Evolutionary conservation across 2,888 invertebrate genomes (phyloP).

Genomic region (Netelia inedita): DNA sequence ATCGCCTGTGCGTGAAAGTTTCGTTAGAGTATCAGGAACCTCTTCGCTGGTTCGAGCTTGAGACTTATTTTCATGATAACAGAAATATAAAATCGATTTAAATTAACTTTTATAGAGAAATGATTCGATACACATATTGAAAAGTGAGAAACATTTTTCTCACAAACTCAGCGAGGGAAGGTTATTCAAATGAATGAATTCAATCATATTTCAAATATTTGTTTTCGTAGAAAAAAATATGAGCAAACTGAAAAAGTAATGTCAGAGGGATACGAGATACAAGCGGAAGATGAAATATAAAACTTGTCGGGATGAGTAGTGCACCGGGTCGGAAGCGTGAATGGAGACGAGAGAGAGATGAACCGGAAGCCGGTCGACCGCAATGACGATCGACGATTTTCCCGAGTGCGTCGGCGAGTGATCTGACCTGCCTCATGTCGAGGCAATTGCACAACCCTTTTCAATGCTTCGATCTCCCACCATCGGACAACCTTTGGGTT

Average conservation of each 20-base stretch:
- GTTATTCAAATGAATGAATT: too few species aligned
- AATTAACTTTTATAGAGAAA: too few species aligned
- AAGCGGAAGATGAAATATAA: not conserved
- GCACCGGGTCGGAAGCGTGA: not conserved
- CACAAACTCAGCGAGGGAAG: too few species aligned
- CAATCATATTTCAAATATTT: not conserved
- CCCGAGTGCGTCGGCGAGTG: slow-evolving; percentile 7
- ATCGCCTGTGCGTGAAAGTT: not conserved
- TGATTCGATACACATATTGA: too few species aligned
- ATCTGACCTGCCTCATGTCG: slow-evolving; percentile 14
- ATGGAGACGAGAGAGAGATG: not conserved
- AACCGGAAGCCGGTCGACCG: slow-evolving; percentile 32
- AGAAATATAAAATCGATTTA: not conserved
- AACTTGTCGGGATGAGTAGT: slow-evolving; percentile 8
- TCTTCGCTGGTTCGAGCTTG: not conserved
- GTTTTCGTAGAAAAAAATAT: not conserved
- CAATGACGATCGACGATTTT: slow-evolving; percentile 35
- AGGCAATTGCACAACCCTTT: slow-evolving; percentile 18
- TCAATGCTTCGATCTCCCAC: not conserved
- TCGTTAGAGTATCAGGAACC: not conserved
- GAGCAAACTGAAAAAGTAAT: not conserved
- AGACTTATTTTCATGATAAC: not conserved
- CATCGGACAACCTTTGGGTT: slow-evolving; percentile 26
- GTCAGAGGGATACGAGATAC: not conserved
- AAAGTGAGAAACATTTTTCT: too few species aligned